phyloP scores from a whole-genome alignment of 2,113 vertebrate species.

The Suncus etruscus region DNA sequence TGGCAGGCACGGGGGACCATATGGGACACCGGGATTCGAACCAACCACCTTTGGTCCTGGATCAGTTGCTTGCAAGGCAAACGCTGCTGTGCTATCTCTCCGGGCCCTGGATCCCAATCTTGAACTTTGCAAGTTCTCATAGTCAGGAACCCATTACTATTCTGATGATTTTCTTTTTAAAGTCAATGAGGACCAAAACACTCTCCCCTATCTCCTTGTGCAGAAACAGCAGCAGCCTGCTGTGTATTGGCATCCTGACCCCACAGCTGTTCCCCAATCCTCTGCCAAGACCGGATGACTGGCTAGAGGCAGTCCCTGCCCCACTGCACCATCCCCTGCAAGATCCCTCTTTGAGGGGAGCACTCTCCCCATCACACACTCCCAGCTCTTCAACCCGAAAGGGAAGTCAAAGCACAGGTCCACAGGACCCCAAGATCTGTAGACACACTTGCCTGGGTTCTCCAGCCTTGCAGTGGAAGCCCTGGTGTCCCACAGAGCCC shows the following conservation, averaged over 20 bases:
- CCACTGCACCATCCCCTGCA: neutral
- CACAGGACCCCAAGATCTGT: conserved; percentile 53
- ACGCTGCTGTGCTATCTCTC: no score
- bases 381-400: conserved; percentile 39
- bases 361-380: neutral
- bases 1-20: no score
- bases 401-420: conserved; percentile 76
- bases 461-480: conserved; percentile 41
- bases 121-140: conserved; percentile 1
- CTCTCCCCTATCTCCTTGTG: neutral
- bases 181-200: conserved; percentile 75
- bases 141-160: neutral
- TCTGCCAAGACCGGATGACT: neutral
- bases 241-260: neutral
- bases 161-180: conserved; percentile 59
- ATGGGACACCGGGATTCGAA: no score
- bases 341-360: neutral
- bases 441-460: conserved; percentile 36
- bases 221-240: neutral
- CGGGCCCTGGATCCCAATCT: neutral
- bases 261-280: neutral
- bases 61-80: no score
- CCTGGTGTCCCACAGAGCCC: conserved; percentile 23
- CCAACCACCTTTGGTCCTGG: no score
- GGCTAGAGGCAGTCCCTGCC: neutral